Evolutionary conservation across 64 coral and sea anemone genomes (phyloP).

Genomic region (Porites lutea): DNA sequence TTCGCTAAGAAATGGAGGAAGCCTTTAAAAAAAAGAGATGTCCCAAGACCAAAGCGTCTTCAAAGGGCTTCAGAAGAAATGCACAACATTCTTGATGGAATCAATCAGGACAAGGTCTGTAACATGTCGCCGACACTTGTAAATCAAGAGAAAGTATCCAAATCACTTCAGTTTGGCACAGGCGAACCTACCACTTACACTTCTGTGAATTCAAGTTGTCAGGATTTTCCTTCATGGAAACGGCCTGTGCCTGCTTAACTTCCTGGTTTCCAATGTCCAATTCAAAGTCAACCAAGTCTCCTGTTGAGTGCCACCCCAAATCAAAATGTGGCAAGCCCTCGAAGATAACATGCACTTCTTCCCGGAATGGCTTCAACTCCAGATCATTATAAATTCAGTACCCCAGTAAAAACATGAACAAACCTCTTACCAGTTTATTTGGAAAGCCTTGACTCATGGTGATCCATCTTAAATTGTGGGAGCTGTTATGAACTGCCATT

Average conservation of each 20-base stretch:
- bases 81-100: too few species aligned
- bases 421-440: slow-evolving; percentile 55
- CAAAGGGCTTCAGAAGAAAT: background rate
- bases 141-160: background rate
- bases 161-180: background rate
- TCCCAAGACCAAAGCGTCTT: background rate
- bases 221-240: background rate
- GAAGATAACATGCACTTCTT: too few species aligned
- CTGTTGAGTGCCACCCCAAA: too few species aligned
- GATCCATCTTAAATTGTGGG: slow-evolving; percentile 64
- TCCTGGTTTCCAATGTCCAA: background rate
- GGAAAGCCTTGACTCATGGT: slow-evolving; percentile 72
- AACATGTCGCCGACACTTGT: too few species aligned
- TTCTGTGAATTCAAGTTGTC: background rate
- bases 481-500: slow-evolving; percentile 64
- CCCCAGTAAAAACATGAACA: slow-evolving; percentile 73
- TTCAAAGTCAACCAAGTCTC: too few species aligned
- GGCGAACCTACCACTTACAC: background rate
- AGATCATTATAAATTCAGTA: slow-evolving; percentile 46
- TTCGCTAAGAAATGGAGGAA: background rate
- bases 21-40: background rate
- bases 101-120: background rate
- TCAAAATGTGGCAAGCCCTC: too few species aligned
- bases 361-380: too few species aligned
- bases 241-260: background rate